These are phyloP conservation scores for Acanthacorydalis orientalis DNA, from an alignment of 2,888 invertebrate species.

Conservation along the genomic window DNA sequence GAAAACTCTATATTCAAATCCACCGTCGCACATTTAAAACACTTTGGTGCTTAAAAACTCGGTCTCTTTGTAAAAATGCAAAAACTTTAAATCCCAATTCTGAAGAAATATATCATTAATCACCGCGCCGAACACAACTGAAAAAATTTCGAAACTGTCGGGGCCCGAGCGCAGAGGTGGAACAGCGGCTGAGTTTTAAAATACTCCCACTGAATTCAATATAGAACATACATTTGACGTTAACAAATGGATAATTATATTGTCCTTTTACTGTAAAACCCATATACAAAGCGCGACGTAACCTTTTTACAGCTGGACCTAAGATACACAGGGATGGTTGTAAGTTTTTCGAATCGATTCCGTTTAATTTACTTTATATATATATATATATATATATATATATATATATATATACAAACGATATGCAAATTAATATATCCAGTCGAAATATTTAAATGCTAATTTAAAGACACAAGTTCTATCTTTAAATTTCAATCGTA, in stretches of 20 bases:
- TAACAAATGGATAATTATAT: slow-evolving; percentile 30
- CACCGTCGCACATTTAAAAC: neutral
- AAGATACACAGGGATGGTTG: too few species aligned
- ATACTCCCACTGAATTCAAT: slow-evolving; percentile 30
- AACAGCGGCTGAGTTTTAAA: neutral
- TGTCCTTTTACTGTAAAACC: too few species aligned
- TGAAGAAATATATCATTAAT: slow-evolving; percentile 4
- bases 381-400: too few species aligned
- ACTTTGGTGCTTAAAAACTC: neutral
- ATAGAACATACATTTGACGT: slow-evolving; percentile 28
- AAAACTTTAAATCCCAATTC: slow-evolving; percentile 5
- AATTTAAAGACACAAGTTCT: too few species aligned
- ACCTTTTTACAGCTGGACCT: too few species aligned
- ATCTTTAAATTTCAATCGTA: too few species aligned
- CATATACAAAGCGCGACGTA: too few species aligned
- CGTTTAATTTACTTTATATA: too few species aligned
- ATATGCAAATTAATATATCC: too few species aligned
- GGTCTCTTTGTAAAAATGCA: slow-evolving; percentile 2
- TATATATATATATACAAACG: too few species aligned
- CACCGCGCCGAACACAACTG: neutral
- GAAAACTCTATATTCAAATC: neutral
- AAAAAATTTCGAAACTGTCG: slow-evolving; percentile 1
- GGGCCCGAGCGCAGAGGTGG: neutral
- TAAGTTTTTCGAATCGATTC: too few species aligned
- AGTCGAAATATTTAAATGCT: too few species aligned